Percentiles rank a stretch among this genome's conserved stretches.
Evolutionary conservation across 1,140 invertebrate species (phyloP).

Genomic region (Anoplophora glabripennis): DNA sequence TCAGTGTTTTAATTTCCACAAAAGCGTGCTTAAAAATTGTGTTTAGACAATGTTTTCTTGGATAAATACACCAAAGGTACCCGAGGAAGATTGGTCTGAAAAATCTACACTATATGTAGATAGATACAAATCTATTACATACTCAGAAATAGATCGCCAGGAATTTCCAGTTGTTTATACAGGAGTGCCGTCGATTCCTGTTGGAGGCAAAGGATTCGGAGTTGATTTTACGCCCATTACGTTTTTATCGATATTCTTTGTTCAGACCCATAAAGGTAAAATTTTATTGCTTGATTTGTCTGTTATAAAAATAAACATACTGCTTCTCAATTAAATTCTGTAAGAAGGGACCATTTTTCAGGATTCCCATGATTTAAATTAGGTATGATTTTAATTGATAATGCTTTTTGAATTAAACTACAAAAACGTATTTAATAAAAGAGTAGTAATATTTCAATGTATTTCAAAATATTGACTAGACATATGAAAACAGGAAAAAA

Average conservation of each 20-base stretch:
- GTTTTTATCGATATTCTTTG: conserved; percentile 60
- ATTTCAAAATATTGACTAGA: no score
- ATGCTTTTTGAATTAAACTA: no score
- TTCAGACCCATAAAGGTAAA: conserved; percentile 66
- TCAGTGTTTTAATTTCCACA: not conserved
- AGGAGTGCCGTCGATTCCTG: conserved; percentile 47
- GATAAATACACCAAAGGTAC: conserved; percentile 38
- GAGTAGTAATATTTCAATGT: no score
- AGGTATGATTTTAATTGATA: no score
- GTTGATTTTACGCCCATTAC: conserved; percentile 57
- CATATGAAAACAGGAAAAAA: no score
- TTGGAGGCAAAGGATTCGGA: conserved; percentile 41
- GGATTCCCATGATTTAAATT: no score
- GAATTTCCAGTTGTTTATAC: conserved; percentile 59
- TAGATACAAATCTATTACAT: conserved; percentile 59
- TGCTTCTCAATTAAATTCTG: no score
- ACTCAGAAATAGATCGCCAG: conserved; percentile 63
- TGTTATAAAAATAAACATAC: no score
- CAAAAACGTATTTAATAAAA: no score
- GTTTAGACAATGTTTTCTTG: conserved; percentile 44
- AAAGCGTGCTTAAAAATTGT: conserved; percentile 23
- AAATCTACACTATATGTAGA: conserved; percentile 50
- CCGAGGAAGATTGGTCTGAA: conserved; percentile 42
- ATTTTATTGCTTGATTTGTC: not conserved
- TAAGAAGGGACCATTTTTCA: no score